These are phyloP conservation scores for Drosophila dunni DNA, from an alignment of 1,140 invertebrate species.

Conservation along the genomic window DNA sequence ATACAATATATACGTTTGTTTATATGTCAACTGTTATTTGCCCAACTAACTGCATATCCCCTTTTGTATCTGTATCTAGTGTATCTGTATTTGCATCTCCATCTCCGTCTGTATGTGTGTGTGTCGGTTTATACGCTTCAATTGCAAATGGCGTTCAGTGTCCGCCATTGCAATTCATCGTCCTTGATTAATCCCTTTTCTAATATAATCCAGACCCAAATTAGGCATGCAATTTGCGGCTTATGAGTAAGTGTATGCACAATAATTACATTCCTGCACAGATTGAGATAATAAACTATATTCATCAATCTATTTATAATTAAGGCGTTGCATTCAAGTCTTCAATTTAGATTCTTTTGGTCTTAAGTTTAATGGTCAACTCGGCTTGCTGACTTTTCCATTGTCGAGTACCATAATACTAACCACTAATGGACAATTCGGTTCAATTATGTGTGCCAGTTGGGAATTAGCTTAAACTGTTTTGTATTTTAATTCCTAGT, in stretches of 20 bases:
- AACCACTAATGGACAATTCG: too few relatives aligned
- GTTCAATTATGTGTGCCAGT: too few relatives aligned
- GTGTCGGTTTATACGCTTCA: not conserved
- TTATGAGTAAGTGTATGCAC: not conserved
- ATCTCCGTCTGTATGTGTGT: not conserved
- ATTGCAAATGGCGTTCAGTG: not conserved
- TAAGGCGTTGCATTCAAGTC: not conserved
- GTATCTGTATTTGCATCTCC: too few relatives aligned
- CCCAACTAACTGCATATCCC: slow-evolving; percentile 4
- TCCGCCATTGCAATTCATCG: not conserved
- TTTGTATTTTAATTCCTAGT: too few relatives aligned
- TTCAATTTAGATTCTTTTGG: not conserved
- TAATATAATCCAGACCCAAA: not conserved
- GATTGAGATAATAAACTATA: not conserved
- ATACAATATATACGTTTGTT: not conserved
- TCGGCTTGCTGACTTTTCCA: too few relatives aligned
- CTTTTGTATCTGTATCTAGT: not conserved
- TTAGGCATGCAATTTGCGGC: slow-evolving; percentile 5
- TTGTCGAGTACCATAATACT: too few relatives aligned
- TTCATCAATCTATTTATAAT: not conserved
- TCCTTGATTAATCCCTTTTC: slow-evolving; percentile 5
- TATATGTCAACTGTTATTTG: not conserved
- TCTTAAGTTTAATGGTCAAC: too few relatives aligned
- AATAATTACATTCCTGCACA: slow-evolving; percentile 7
- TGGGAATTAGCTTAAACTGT: too few relatives aligned